phyloP scores from a whole-genome alignment of 2,888 invertebrate species.

The Stenotaenia linearis region DNA sequence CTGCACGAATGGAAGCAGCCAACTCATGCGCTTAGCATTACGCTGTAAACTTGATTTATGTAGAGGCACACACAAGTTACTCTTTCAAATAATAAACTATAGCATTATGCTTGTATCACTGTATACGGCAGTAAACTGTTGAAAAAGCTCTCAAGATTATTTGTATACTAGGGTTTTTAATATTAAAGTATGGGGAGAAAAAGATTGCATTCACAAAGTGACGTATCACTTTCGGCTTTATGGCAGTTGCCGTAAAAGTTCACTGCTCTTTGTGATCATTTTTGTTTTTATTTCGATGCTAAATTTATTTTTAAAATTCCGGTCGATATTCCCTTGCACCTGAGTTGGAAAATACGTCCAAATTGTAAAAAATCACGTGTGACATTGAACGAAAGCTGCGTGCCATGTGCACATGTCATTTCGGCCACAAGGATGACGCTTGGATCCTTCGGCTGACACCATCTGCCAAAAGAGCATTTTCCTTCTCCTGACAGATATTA shows the following conservation, averaged over 20 bases:
- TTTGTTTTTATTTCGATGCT: too few species aligned
- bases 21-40: constrained; percentile 16
- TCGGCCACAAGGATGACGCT: constrained; percentile 7
- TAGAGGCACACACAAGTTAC: not conserved
- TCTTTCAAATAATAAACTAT: constrained; percentile 12
- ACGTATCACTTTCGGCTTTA: not conserved
- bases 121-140: not conserved
- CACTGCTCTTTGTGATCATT: not conserved
- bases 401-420: constrained; percentile 1
- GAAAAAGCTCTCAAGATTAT: not conserved
- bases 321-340: not conserved
- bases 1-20: not conserved
- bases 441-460: not conserved
- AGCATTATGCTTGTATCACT: constrained; percentile 8
- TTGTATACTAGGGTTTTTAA: not conserved
- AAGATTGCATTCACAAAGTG: not conserved
- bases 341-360: not conserved
- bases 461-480: not conserved
- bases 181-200: not conserved
- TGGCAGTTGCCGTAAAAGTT: not conserved
- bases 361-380: not conserved
- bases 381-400: not conserved
- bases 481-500: constrained; percentile 1
- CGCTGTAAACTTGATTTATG: constrained; percentile 7
- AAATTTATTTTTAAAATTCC: too few species aligned